phyloP scores from a whole-genome alignment of 2,113 vertebrate genomes.

The Gobiocypris rarus region DNA sequence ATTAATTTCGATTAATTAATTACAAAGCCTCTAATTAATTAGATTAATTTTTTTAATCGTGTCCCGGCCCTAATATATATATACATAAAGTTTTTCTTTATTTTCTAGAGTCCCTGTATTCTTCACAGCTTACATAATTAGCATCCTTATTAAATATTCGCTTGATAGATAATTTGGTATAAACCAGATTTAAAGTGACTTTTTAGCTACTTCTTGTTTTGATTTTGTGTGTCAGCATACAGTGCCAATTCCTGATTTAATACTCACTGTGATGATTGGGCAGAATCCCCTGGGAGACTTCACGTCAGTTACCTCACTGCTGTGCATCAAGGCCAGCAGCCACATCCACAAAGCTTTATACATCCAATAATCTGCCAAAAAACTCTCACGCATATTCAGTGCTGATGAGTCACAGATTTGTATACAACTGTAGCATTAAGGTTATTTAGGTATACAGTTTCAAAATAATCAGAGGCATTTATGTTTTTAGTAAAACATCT shows the following conservation, averaged over 20 bases:
- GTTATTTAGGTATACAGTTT: slow-evolving; percentile 19
- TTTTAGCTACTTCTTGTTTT: slow-evolving; percentile 22
- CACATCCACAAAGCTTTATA: slow-evolving; percentile 50
- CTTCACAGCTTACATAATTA: not conserved
- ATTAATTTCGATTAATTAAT: too few species aligned
- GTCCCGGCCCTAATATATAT: too few species aligned
- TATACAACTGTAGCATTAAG: not conserved
- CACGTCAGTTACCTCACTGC: slow-evolving; percentile 39
- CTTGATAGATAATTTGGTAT: not conserved
- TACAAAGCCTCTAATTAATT: too few species aligned
- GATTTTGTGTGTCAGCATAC: slow-evolving; percentile 24
- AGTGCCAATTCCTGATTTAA: slow-evolving; percentile 34
- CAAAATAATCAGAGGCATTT: slow-evolving; percentile 3
- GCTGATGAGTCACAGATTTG: slow-evolving; percentile 32
- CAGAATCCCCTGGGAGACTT: slow-evolving; percentile 28
- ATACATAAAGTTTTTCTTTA: too few species aligned
- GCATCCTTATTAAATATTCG: not conserved
- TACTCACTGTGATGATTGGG: slow-evolving; percentile 45
- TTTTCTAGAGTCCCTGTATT: too few species aligned
- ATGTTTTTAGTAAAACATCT: not conserved
- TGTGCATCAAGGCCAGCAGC: slow-evolving; percentile 26
- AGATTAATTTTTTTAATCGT: too few species aligned
- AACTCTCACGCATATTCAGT: slow-evolving; percentile 10
- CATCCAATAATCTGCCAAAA: slow-evolving; percentile 35
- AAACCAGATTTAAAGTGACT: slow-evolving; percentile 7